Base-by-base conservation (phyloP, 2,888 invertebrate species). In the Troglohyphantes excavatus region DNA sequence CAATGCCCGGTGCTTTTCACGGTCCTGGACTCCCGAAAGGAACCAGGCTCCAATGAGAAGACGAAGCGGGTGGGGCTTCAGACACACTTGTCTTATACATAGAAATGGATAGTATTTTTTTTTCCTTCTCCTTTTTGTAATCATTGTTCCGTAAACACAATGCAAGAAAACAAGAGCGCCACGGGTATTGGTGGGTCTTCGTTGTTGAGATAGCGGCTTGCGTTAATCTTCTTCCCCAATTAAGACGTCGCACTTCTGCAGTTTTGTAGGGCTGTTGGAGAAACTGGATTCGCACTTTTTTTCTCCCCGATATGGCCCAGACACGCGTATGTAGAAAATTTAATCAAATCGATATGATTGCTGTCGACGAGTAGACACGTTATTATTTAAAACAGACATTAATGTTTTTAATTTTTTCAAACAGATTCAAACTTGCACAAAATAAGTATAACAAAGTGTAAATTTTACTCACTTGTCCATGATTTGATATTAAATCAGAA, bases 1-100 rank as follows among this genome's bases (percentile, higher is more conserved):
- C 59, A 9, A 5, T 33, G 23, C 11, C 61, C 29, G 23, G 53
- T 61, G 61, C 67, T 65, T 73, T 88, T 89, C 82, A 89, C 76
- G 68, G 88, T 76, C 53, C 39, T 39, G 46, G 46, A 43, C 68
- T 63, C 68, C 19, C 43, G 70, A 81, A 83, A 84, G 90, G 84
- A 90, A 84, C 65, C 90, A 90, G 63, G 90, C 84, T 90, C 72
- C 84, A 84, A 68, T 90, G 90, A 59, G 65, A 90, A 84, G 72
- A 68, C 61, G 82, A 81, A 61, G 82, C 39, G 82, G 88, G 88
- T 61, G 88, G 82, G 76, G 68, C 61, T 33, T 27, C 61, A 21
- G 61, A 33, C 23, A 26, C 63, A 53, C 75, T 75, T 75, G 59
- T 75, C 59, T 75, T 75, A 29, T 27, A 61, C 46, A n/a, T 53